A percentile compares a stretch with the other conserved stretches of the same genome.
These are phyloP conservation scores for Erebia aethiops DNA, from an alignment of 2,888 invertebrate species.

Conservation along the genomic window DNA sequence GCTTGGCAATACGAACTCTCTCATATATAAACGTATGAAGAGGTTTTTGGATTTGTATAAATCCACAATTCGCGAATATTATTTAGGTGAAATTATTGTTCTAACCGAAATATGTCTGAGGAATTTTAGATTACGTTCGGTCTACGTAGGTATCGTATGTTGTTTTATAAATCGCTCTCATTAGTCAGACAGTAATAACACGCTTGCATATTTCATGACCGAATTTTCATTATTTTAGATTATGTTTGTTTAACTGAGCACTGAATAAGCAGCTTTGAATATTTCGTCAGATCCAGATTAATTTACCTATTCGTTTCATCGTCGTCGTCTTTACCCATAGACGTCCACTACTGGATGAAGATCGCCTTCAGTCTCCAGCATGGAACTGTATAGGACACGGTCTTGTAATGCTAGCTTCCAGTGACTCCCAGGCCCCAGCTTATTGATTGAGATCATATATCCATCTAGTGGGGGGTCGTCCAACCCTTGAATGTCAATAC, in stretches of 20 bases:
- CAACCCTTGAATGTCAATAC: too few species aligned
- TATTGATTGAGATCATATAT: too few species aligned
- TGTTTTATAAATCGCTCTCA: conserved; percentile 25
- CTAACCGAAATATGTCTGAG: neutral
- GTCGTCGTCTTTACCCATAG: too few species aligned
- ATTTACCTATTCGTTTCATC: too few species aligned
- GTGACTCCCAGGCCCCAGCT: too few species aligned
- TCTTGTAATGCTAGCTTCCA: too few species aligned
- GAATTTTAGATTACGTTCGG: conserved; percentile 13
- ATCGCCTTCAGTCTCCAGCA: too few species aligned
- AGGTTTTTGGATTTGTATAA: neutral
- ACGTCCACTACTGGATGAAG: too few species aligned
- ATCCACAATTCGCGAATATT: neutral
- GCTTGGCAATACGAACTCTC: neutral
- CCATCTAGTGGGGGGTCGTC: too few species aligned
- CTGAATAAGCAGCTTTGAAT: conserved; percentile 19
- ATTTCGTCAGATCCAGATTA: neutral
- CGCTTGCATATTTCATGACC: conserved; percentile 28
- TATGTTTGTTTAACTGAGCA: conserved; percentile 28
- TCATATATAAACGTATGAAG: too few species aligned
- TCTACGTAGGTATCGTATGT: neutral
- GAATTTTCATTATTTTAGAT: conserved; percentile 26
- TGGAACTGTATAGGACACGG: too few species aligned
- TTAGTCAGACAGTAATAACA: conserved; percentile 26
- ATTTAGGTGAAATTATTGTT: neutral